Conservation (phyloP, 1,140 invertebrate genomes). For the Habropoda laboriosa region DNA sequence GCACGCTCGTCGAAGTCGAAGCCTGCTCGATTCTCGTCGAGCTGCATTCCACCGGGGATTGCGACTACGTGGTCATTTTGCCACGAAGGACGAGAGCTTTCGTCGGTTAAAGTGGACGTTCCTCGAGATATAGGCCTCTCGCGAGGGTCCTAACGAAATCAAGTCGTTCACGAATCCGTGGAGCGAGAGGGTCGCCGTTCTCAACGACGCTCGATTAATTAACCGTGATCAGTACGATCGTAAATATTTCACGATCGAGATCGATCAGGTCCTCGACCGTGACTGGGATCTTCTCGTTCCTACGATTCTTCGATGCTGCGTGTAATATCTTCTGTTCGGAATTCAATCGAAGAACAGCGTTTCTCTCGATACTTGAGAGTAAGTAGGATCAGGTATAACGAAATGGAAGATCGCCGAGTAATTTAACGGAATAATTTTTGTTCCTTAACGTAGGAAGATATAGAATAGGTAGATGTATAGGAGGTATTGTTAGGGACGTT, state of each 20-base stretch:
- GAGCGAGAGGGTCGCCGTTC: neutral
- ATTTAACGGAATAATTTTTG: neutral
- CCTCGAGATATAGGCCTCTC: neutral
- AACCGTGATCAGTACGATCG: conserved; percentile 34
- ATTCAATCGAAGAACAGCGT: neutral
- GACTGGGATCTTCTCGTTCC: conserved; percentile 4
- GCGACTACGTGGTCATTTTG: conserved; percentile 10
- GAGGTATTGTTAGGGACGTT: neutral
- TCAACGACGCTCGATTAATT: conserved; percentile 35
- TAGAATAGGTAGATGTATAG: neutral
- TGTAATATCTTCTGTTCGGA: neutral
- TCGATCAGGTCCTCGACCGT: conserved; percentile 19
- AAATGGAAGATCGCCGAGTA: neutral
- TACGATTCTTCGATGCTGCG: neutral
- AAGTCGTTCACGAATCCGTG: conserved; percentile 37
- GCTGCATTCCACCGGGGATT: conserved; percentile 17
- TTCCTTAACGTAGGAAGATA: too few relatives aligned
- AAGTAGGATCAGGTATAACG: too few relatives aligned
- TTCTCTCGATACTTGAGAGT: too few relatives aligned
- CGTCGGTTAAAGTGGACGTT: conserved; percentile 7
- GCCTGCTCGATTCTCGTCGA: neutral
- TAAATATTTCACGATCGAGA: conserved; percentile 43
- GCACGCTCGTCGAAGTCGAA: neutral
- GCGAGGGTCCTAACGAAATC: conserved; percentile 3
- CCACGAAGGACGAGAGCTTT: conserved; percentile 1